Evolutionary conservation across 2,797 vertebrate genomes (phyloP), one percentile per base, ranked within the genome.

Genomic region (Gadopsis bispinosus): DNA sequence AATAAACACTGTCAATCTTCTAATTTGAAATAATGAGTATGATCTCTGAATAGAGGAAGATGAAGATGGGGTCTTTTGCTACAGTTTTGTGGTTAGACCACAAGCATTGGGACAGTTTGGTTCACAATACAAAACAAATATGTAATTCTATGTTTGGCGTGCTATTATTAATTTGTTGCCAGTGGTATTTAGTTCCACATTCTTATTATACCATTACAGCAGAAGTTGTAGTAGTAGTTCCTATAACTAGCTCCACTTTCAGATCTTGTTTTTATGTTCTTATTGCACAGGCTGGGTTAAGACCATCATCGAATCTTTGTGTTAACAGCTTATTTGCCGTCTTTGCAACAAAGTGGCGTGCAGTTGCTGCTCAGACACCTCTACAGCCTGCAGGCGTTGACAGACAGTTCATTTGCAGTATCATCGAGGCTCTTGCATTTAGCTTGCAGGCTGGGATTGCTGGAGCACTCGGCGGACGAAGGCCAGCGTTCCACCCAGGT

Each of bases 401-500:
- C 11, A 1, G 64, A 83, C 61, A 95, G 79, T 1, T 88, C 84
- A 0, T 5, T 2, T 1, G 77, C 77, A 2, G 88, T 76, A 0
- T 64, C 81, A 0, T 68, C 14, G 10, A 96, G 89, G 50, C 51
- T 78, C 0, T 16, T 54, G 69, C 94, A 94, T 80, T 88, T 94
- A 0, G 66, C 48, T 29, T 55, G 50, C 62, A 92, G 61, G 29
- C 16, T 31, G 1, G 75, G 7, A 7, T 17, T 37, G 48, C 51
- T 68, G 72, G 70, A 65, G 77, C 94, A 95, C 71, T 96, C 93
- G 17, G 70, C 59, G 10, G 86, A 1, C 0, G 79, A 83, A 0
- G 94, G 95, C 94, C 95, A 96, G 50, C 50, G 88, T 69, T 96
- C 95, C 70, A 95, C 87, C 95, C 94, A 96, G 3, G 95, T 94